Evolutionary conservation across 2,113 vertebrate species (phyloP).

Genomic region (Orthonyx spaldingii): DNA sequence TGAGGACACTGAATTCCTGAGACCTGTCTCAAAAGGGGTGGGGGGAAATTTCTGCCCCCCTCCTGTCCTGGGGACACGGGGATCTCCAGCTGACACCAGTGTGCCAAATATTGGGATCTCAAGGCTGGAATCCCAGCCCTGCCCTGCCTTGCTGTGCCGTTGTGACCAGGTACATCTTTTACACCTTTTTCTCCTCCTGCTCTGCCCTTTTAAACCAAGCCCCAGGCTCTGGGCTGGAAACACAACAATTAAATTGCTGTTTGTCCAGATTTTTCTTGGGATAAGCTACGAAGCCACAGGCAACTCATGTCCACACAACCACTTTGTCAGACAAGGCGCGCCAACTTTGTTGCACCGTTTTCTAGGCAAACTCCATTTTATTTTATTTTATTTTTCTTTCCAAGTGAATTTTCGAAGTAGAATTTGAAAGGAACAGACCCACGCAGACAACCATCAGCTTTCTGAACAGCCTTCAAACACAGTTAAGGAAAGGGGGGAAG

Average conservation of each 20-base stretch:
- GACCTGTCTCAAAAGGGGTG: not conserved
- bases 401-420: not conserved
- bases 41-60: not conserved
- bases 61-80: accelerated
- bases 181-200: not conserved
- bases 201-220: not conserved
- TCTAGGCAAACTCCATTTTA: not conserved
- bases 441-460: not conserved
- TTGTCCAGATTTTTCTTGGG: too few relatives aligned
- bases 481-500: not conserved
- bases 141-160: too few relatives aligned
- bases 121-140: not conserved
- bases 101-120: accelerated
- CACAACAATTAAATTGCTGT: not conserved
- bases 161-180: not conserved
- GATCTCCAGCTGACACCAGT: not conserved
- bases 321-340: not conserved
- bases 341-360: not conserved
- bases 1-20: accelerated
- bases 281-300: not conserved
- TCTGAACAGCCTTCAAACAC: not conserved
- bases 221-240: not conserved
- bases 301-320: not conserved
- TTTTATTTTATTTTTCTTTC: not conserved
- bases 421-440: not conserved